Conservation (phyloP, 1,140 invertebrate species). For the Magallana gigas region DNA sequence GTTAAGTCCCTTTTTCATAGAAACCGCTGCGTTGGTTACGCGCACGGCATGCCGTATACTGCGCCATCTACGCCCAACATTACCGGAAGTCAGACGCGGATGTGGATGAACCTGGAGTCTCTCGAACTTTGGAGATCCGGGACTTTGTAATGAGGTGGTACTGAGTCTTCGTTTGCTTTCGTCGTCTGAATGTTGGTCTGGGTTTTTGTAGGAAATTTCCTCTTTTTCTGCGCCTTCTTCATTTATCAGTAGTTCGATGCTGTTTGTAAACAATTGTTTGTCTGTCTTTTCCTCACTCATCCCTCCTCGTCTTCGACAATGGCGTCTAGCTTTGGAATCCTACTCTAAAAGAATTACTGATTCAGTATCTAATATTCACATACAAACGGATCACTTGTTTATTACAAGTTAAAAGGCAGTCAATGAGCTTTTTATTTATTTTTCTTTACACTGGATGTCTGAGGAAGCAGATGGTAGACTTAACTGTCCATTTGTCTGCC, state of each 20-base stretch:
- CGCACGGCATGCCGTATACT: constrained; percentile 95
- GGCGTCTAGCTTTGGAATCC: background rate
- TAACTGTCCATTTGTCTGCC: no score
- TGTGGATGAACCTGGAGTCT: background rate
- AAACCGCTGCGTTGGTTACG: constrained; percentile 89
- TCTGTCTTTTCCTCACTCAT: background rate
- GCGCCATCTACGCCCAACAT: constrained; percentile 85
- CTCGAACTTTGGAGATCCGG: background rate
- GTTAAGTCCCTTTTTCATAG: constrained; percentile 89
- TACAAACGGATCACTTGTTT: no score
- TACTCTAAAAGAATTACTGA: background rate
- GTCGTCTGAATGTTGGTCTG: background rate
- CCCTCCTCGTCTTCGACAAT: background rate
- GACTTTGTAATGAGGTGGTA: background rate
- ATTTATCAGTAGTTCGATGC: background rate
- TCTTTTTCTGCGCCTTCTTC: background rate
- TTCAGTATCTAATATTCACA: no score
- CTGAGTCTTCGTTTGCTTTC: background rate
- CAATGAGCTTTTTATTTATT: no score
- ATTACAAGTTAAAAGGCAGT: no score
- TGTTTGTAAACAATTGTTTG: background rate
- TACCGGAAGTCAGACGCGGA: background rate
- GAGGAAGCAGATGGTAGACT: no score
- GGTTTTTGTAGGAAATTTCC: background rate
- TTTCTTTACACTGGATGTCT: no score